Base-by-base conservation (phyloP, 2,888 invertebrate species). In the Harpagoxenus sublaevis region DNA sequence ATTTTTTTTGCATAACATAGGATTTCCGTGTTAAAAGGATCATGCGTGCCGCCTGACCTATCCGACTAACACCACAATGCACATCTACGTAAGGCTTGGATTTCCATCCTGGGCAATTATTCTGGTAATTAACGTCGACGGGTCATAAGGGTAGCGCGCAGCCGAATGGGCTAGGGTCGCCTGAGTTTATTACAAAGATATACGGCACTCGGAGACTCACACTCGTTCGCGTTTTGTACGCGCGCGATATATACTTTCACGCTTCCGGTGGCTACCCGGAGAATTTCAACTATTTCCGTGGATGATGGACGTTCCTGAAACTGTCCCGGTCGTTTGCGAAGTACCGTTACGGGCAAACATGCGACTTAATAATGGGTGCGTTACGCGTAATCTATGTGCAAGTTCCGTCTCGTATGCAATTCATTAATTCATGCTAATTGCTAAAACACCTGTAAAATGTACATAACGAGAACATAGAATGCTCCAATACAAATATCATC, bases 101-200 rank as follows among this genome's bases (percentile, higher is more conserved):
- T 91, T 91, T 92, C 91, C 91, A 91, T 87, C 85, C 87, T 84
- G 88, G 88, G 90, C 90, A 92, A 91, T 93, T 93, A 92, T 92
- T 89, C 89, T 85, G 62, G 91, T 92, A 93, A 93, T 93, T 93
- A 93, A 92, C 92, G 91, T 91, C 89, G 91, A 85, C 91, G 88
- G 89, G 89, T 88, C 89, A 83, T 87, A 86, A 86, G 87, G 87
- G 88, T 89, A 85, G 75, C 86, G 83, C 68, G 86, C 85, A 77
- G 84, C 88, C 85, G 85, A 88, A 90, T 90, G 87, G 89, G 87
- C 45, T 85, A 78, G 88, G 87, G 87, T 87, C 88, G 77, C 77
- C 85, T 85, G 91, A 92, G 92, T 93, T 93, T 92, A 93, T 93
- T 93, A 91, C 92, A 92, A 93, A 92, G 91, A 92, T 92, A 91